phyloP scores from a whole-genome alignment of 1,140 invertebrate genomes.

The Pemphigus obesinymphae region DNA sequence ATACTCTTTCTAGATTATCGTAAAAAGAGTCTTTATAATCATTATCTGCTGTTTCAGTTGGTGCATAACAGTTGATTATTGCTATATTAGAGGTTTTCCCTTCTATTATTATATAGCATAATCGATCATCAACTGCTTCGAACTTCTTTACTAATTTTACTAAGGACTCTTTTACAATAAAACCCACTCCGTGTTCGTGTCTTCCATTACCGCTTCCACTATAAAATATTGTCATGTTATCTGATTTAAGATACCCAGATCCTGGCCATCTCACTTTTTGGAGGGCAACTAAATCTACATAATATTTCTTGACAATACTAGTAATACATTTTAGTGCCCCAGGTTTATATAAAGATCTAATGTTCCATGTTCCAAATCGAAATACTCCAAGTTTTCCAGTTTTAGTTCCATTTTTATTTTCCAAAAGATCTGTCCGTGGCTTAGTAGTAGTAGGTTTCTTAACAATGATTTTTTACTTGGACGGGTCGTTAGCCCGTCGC shows the following conservation, averaged over 20 bases:
- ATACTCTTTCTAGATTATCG: neutral
- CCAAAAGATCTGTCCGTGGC: neutral
- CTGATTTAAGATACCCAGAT: neutral
- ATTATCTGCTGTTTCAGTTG: too few species aligned
- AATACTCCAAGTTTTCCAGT: conserved; percentile 8
- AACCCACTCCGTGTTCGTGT: conserved; percentile 18
- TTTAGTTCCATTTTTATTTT: neutral
- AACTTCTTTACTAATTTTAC: conserved; percentile 25
- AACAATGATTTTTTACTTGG: neutral
- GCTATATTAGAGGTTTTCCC: neutral
- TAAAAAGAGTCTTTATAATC: neutral
- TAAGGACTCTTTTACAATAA: conserved; percentile 34
- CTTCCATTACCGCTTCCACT: neutral
- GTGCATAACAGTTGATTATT: neutral
- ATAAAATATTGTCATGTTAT: neutral
- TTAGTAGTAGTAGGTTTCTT: neutral
- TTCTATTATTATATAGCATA: neutral
- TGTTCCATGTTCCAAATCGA: conserved; percentile 44
- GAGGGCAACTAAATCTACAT: neutral
- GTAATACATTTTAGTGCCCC: neutral
- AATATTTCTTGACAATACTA: neutral
- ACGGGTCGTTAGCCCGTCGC: neutral
- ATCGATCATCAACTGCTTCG: conserved; percentile 14
- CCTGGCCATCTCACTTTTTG: neutral
- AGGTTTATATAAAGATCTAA: conserved; percentile 18